phyloP scores from a whole-genome alignment of 2,797 vertebrate species.

The Acestrorhynchus altus region DNA sequence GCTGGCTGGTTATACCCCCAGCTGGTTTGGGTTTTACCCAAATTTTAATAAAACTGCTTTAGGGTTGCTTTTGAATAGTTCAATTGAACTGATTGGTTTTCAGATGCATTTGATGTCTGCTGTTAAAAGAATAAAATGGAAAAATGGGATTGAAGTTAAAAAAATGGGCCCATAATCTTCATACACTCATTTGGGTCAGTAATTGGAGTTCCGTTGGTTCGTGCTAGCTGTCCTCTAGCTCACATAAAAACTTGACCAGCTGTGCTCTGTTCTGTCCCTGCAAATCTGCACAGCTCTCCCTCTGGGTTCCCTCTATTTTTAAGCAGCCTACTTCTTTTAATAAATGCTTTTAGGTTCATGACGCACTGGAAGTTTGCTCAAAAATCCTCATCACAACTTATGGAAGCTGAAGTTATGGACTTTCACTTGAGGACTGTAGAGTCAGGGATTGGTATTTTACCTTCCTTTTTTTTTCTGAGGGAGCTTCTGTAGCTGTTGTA shows the following conservation, averaged over 20 bases:
- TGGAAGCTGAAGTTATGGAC: slow-evolving; percentile 41
- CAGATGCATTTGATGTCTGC: neutral
- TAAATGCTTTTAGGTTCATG: slow-evolving; percentile 74
- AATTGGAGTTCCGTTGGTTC: neutral
- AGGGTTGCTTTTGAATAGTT: too few relatives aligned
- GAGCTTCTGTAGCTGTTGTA: neutral
- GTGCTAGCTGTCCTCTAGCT: slow-evolving; percentile 45
- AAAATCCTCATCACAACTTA: slow-evolving; percentile 48
- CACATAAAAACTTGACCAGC: slow-evolving; percentile 64
- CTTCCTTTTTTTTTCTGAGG: neutral
- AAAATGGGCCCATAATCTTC: neutral
- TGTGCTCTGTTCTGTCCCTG: slow-evolving; percentile 63
- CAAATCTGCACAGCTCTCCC: slow-evolving; percentile 69
- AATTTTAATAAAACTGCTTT: too few relatives aligned
- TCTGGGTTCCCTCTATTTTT: slow-evolving; percentile 79
- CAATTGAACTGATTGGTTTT: too few relatives aligned
- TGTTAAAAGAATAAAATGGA: too few relatives aligned
- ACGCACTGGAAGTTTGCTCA: slow-evolving; percentile 61
- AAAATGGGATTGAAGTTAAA: neutral
- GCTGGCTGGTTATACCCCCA: too few relatives aligned
- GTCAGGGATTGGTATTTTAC: neutral
- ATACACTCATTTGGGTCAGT: neutral
- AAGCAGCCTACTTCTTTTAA: slow-evolving; percentile 82
- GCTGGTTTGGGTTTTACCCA: too few relatives aligned
- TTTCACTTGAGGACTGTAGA: slow-evolving; percentile 47